These are phyloP conservation scores for Drosophila mayaguana DNA, from an alignment of 2,888 invertebrate genomes.

Conservation along the genomic window DNA sequence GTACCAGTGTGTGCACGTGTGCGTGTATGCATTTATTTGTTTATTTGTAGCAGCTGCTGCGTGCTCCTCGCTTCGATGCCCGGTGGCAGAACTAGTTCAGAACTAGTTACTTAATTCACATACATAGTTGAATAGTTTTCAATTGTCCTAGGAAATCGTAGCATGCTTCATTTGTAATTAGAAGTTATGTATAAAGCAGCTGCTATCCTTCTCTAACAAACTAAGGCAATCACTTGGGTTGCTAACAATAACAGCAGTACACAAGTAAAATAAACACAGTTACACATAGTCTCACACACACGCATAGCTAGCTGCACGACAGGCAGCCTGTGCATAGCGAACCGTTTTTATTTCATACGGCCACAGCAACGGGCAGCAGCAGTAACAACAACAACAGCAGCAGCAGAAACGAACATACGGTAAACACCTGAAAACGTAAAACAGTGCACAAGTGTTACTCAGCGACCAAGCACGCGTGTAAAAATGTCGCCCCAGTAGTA, in stretches of 20 bases:
- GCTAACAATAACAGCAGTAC: constrained; percentile 44
- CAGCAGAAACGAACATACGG: constrained; percentile 42
- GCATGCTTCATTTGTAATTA: not conserved
- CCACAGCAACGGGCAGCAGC: constrained; percentile 32
- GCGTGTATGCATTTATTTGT: constrained; percentile 1
- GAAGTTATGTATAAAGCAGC: not conserved
- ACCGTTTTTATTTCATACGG: constrained; percentile 83
- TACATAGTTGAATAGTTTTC: constrained; percentile 19
- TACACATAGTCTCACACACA: not conserved
- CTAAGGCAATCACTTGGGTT: constrained; percentile 28
- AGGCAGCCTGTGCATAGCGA: constrained; percentile 73
- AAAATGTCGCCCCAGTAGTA: constrained; percentile 60
- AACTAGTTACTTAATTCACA: constrained; percentile 32
- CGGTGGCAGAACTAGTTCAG: constrained; percentile 47
- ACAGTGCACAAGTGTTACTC: constrained; percentile 82
- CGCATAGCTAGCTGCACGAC: constrained; percentile 20
- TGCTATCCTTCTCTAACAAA: constrained; percentile 39
- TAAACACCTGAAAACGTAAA: constrained; percentile 62
- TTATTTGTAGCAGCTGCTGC: constrained; percentile 39
- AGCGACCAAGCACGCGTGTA: constrained; percentile 73
- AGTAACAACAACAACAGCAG: constrained; percentile 22
- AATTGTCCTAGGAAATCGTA: constrained; percentile 35
- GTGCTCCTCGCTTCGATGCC: constrained; percentile 35
- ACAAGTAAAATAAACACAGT: constrained; percentile 5
- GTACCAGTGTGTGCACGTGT: constrained; percentile 3